Base-by-base conservation (phyloP, 2,888 invertebrate genomes). In the Strigamia maritima region DNA sequence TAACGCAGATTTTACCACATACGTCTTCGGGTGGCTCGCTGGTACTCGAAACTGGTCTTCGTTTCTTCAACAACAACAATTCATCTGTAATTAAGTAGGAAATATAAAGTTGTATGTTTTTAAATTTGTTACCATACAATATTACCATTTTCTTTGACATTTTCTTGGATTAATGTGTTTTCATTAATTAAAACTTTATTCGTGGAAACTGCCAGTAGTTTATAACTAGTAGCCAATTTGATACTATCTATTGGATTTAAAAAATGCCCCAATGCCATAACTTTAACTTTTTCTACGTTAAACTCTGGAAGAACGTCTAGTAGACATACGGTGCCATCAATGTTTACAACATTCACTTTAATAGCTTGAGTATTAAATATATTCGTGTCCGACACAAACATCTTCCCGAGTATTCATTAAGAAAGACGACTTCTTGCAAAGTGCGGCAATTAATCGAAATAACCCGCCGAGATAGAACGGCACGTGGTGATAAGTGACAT, bases 301-400 rank as follows among this genome's bases (percentile, higher is more conserved):
- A 84, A 83, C 79, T 85, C 86, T n/a, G 83, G 83, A 26, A 84
- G 84, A 14, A 85, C 82, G 22, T 85, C 85, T 2, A 84, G 80
- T 7, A 83, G 82, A 82, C 84, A 84, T 24, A 84, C 83, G 10
- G 82, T 82, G 19, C 87, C 87, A 81, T 86, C 85, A 12, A 22
- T 19, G 81, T 83, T 85, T 4, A 85, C 83, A 38, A 87, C 83
- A 81, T 84, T 83, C 75, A 87, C 82, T 82, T 85, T 85, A 82
- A 85, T 83, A 70, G 81, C 82, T 77, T 84, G 83, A 80, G 84
- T 83, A 35, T 82, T 83, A 80, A 85, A 85, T 40, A 85, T 83
- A 79, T 82, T 84, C 4, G 83, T 81, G 80, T 86, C 86, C 22
- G 86, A 85, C 54, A 86, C 86, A 83, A 86, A 85, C 87, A 87